Conservation (phyloP, 2,113 vertebrate genomes). For the Alexandromys fortis region DNA sequence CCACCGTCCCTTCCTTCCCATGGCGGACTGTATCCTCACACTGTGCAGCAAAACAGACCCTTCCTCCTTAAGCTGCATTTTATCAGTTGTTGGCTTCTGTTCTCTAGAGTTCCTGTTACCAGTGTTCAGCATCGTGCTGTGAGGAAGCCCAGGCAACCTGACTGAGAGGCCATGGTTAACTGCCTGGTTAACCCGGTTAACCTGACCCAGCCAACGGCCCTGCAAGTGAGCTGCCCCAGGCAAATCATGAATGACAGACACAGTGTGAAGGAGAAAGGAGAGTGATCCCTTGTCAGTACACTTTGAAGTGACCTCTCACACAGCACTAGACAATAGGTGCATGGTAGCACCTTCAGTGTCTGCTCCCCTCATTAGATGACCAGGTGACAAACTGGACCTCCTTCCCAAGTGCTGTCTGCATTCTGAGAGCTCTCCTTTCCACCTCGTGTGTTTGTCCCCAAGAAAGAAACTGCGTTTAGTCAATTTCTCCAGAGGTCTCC, state of each 20-base stretch:
- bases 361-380: neutral
- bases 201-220: neutral
- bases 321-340: no score
- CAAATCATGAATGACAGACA: no score
- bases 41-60: neutral
- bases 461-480: neutral
- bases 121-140: neutral
- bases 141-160: neutral
- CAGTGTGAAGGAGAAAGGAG: neutral
- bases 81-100: neutral
- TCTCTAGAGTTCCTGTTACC: neutral
- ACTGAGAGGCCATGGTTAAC: neutral
- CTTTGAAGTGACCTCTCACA: neutral
- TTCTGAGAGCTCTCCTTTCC: neutral
- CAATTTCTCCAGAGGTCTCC: neutral
- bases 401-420: neutral
- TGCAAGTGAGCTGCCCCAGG: neutral
- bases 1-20: neutral
- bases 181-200: no score
- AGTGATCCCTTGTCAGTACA: fast-evolving
- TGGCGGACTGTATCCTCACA: neutral
- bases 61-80: neutral
- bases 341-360: neutral
- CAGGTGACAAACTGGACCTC: neutral
- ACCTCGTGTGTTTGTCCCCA: fast-evolving